A percentile compares a stretch with the other conserved stretches of the same genome.
phyloP scores from a whole-genome alignment of 2,113 vertebrate species.

The Anolis carolinensis region DNA sequence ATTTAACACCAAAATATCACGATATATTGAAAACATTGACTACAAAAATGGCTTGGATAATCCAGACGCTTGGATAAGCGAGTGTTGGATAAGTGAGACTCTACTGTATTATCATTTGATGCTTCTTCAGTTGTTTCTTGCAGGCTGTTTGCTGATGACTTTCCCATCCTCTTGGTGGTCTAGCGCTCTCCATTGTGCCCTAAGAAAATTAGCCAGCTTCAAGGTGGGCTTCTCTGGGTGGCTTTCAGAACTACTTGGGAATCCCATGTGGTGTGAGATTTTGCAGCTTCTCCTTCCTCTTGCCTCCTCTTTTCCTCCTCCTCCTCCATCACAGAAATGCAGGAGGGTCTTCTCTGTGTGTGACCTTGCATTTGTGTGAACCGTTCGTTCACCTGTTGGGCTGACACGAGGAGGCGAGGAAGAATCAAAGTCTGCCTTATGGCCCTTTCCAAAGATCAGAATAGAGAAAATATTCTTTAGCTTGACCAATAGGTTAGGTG shows the following conservation, averaged over 20 bases:
- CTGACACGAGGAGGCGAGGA: background rate
- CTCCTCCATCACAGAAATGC: background rate
- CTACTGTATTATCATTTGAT: no score
- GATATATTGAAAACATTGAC: no score
- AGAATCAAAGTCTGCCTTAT: slow-evolving; percentile 11
- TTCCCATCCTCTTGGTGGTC: background rate
- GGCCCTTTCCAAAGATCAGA: background rate
- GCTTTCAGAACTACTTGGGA: background rate
- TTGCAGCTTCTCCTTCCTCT: background rate
- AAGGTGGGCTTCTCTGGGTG: slow-evolving; percentile 14
- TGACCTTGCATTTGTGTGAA: slow-evolving; percentile 13
- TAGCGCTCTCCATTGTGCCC: background rate
- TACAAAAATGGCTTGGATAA: no score
- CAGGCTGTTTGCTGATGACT: background rate
- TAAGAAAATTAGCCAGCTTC: background rate
- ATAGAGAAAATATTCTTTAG: background rate
- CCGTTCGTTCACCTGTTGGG: slow-evolving; percentile 17
- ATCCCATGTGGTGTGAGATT: slow-evolving; percentile 6
- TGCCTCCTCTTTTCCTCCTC: background rate
- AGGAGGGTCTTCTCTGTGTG: background rate
- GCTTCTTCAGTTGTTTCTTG: background rate
- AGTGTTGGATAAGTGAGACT: no score
- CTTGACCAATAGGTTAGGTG: background rate
- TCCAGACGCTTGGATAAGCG: no score
- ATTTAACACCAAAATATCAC: no score